phyloP scores from a whole-genome alignment of 2,113 vertebrate species.

The Chaetura pelagica region DNA sequence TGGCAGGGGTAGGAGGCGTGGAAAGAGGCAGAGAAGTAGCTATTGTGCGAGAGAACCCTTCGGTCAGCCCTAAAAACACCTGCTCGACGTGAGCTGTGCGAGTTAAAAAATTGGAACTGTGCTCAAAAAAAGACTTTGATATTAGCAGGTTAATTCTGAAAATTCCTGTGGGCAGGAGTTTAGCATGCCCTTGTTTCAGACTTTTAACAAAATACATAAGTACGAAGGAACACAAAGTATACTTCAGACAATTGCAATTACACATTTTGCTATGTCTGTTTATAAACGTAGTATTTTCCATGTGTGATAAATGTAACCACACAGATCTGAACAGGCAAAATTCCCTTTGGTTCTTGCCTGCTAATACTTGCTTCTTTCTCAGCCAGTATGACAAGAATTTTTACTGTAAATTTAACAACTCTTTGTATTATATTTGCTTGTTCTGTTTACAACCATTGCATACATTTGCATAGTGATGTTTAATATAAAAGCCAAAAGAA shows the following conservation, averaged over 20 bases:
- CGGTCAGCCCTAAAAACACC: background rate
- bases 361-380: background rate
- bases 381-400: background rate
- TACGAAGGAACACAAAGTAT: fast-evolving
- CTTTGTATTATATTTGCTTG: fast-evolving
- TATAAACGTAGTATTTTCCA: fast-evolving
- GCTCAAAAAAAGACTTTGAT: fast-evolving
- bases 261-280: background rate
- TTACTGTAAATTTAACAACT: background rate
- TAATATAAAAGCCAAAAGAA: background rate
- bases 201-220: fast-evolving
- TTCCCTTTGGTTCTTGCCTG: background rate
- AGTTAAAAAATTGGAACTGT: fast-evolving
- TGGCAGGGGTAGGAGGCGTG: background rate
- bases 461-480: fast-evolving
- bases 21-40: fast-evolving
- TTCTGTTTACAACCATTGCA: background rate
- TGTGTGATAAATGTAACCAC: background rate
- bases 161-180: fast-evolving
- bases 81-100: fast-evolving
- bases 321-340: background rate
- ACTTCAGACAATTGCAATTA: too few relatives aligned
- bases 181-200: fast-evolving
- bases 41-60: fast-evolving
- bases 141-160: background rate